Evolutionary conservation across 2,888 invertebrate genomes (phyloP).

Genomic region (Drosophila ezoana): DNA sequence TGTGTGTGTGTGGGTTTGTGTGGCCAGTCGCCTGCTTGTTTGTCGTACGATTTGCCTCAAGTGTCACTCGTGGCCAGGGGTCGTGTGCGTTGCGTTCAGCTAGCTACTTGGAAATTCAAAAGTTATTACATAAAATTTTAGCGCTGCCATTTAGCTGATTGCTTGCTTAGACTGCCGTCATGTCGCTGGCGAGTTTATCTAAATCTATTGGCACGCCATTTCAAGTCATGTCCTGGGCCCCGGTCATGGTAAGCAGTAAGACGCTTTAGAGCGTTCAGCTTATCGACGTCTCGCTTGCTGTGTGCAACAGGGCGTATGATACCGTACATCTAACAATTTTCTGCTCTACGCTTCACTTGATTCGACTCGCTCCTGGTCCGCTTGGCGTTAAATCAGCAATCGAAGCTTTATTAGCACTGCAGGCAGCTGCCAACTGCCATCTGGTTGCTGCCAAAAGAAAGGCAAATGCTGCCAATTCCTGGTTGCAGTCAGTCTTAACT

Average conservation of each 20-base stretch:
- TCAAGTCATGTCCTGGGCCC: slow-evolving; percentile 36
- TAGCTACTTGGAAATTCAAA: slow-evolving; percentile 77
- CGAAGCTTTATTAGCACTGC: slow-evolving; percentile 78
- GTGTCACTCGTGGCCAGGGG: slow-evolving; percentile 42
- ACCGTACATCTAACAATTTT: slow-evolving; percentile 60
- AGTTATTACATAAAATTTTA: slow-evolving; percentile 81
- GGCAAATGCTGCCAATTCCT: slow-evolving; percentile 31
- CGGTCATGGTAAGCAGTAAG: slow-evolving; percentile 55
- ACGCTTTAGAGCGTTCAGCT: slow-evolving; percentile 65
- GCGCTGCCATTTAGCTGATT: slow-evolving; percentile 79
- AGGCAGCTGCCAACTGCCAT: slow-evolving; percentile 58
- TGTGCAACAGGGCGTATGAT: slow-evolving; percentile 76
- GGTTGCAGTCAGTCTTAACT: slow-evolving; percentile 61
- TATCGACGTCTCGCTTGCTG: slow-evolving; percentile 62
- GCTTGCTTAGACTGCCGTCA: slow-evolving; percentile 57
- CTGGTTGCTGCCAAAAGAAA: slow-evolving; percentile 29
- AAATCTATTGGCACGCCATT: slow-evolving; percentile 72
- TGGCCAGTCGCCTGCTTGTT: slow-evolving; percentile 43
- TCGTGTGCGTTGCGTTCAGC: slow-evolving; percentile 40
- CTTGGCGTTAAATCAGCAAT: slow-evolving; percentile 75
- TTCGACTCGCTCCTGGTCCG: slow-evolving; percentile 12
- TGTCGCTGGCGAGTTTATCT: slow-evolving; percentile 59
- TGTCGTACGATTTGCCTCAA: slow-evolving; percentile 54
- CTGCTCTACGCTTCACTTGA: slow-evolving; percentile 39
- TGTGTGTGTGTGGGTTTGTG: slow-evolving; percentile 15